A percentile compares a stretch with the other conserved stretches of the same genome.
phyloP scores from a whole-genome alignment of 2,888 invertebrate genomes.

The Achlya flavicornis region DNA sequence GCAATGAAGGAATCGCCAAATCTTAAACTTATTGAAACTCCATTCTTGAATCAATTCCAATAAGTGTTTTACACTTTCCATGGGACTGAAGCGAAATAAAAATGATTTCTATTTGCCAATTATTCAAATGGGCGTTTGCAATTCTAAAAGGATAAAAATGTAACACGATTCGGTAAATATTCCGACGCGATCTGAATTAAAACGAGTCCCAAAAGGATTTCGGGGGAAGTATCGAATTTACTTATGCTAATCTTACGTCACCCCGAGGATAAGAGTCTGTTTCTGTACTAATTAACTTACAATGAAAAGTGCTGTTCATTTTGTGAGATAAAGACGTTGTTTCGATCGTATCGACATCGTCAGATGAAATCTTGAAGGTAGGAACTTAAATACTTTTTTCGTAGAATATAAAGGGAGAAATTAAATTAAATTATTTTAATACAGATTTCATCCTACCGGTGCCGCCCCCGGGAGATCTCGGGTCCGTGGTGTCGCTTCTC shows the following conservation, averaged over 20 bases:
- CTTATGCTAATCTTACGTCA: slow-evolving; percentile 75
- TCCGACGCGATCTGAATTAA: slow-evolving; percentile 60
- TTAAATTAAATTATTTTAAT: no score
- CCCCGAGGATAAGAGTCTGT: slow-evolving; percentile 65
- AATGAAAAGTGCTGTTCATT: slow-evolving; percentile 48
- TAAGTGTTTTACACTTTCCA: slow-evolving; percentile 51
- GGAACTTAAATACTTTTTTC: no score
- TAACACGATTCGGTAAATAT: slow-evolving; percentile 60
- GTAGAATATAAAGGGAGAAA: no score
- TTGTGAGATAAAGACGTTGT: slow-evolving; percentile 37
- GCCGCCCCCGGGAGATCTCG: no score
- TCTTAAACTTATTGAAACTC: slow-evolving; percentile 52
- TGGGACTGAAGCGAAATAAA: slow-evolving; percentile 40
- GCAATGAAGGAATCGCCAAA: slow-evolving; percentile 63
- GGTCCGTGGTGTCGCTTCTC: no score
- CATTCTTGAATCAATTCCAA: slow-evolving; percentile 44
- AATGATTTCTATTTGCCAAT: slow-evolving; percentile 58
- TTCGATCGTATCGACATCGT: neutral
- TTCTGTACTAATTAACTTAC: slow-evolving; percentile 61
- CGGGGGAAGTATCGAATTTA: slow-evolving; percentile 69
- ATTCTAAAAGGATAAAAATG: slow-evolving; percentile 60
- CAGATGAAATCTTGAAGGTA: no score
- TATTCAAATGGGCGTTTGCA: slow-evolving; percentile 58
- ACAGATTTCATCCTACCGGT: no score
- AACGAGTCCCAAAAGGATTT: slow-evolving; percentile 58